phyloP scores from a whole-genome alignment of 2,797 vertebrate genomes.

The Manis javanica region DNA sequence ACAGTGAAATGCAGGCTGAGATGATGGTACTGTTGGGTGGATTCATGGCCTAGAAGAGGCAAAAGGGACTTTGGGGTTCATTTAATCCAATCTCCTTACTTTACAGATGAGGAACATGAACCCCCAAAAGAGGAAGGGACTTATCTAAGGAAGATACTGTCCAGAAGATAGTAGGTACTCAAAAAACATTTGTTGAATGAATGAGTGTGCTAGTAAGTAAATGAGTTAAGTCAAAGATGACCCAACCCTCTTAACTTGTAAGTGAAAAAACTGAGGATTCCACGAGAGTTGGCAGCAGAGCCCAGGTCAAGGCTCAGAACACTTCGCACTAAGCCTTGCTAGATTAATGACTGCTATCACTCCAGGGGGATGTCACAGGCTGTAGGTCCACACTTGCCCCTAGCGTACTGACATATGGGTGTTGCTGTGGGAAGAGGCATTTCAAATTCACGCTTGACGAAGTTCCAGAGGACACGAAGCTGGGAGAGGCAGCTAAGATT shows the following conservation, averaged over 20 bases:
- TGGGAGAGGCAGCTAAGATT: background rate
- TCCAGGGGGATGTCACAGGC: background rate
- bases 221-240: background rate
- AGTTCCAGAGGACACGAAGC: background rate
- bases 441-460: background rate
- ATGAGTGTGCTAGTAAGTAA: background rate
- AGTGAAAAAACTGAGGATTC: background rate
- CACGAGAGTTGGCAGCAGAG: background rate
- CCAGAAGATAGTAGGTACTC: background rate
- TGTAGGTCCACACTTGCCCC: background rate
- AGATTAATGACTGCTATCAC: background rate
- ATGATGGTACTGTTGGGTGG: background rate
- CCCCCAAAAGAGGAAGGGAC: background rate
- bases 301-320: background rate
- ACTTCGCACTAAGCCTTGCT: background rate
- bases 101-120: background rate
- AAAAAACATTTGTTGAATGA: conserved; percentile 12
- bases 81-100: background rate
- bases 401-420: fast-evolving
- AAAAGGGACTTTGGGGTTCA: background rate
- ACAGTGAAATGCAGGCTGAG: background rate
- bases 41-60: background rate
- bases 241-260: background rate
- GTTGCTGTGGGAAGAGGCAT: background rate
- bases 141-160: background rate